Conservation (phyloP, 2,888 invertebrate genomes). For the Rhopalosiphum nymphaeae region DNA sequence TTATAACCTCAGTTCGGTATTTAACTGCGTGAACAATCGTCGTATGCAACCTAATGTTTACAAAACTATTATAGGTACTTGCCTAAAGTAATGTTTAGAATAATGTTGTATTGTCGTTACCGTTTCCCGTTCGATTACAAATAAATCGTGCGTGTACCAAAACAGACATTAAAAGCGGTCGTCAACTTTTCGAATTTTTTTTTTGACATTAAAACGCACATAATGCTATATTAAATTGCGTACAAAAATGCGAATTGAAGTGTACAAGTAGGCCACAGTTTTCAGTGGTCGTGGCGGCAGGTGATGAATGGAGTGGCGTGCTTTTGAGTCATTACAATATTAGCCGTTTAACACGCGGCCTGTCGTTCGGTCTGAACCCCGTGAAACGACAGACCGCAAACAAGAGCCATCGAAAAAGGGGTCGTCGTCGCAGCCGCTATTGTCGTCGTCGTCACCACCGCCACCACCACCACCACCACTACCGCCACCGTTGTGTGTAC, state of each 20-base stretch:
- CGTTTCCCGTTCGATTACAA: not conserved
- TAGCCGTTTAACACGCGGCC: slow-evolving; percentile 25
- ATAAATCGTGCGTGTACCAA: not conserved
- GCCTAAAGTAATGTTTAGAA: not conserved
- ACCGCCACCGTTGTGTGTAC: not conserved
- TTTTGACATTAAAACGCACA: not conserved
- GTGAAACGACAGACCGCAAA: slow-evolving; percentile 47
- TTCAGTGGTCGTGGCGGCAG: not conserved
- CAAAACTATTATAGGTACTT: not conserved
- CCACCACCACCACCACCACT: no score
- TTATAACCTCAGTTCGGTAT: not conserved
- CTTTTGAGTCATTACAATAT: slow-evolving; percentile 25
- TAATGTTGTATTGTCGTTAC: not conserved
- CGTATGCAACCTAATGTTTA: not conserved
- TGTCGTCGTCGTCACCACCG: not conserved
- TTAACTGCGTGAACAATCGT: not conserved
- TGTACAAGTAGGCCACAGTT: not conserved
- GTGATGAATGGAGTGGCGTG: slow-evolving; percentile 17
- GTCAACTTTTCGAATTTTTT: not conserved
- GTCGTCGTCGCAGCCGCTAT: not conserved
- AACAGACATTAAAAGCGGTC: not conserved
- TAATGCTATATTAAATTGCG: not conserved
- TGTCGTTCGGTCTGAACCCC: slow-evolving; percentile 11
- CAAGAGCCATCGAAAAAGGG: not conserved
- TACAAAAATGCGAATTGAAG: not conserved